Evolutionary conservation across 2,797 vertebrate genomes (phyloP).

Genomic region (Lepidocolaptes lacrymiger): DNA sequence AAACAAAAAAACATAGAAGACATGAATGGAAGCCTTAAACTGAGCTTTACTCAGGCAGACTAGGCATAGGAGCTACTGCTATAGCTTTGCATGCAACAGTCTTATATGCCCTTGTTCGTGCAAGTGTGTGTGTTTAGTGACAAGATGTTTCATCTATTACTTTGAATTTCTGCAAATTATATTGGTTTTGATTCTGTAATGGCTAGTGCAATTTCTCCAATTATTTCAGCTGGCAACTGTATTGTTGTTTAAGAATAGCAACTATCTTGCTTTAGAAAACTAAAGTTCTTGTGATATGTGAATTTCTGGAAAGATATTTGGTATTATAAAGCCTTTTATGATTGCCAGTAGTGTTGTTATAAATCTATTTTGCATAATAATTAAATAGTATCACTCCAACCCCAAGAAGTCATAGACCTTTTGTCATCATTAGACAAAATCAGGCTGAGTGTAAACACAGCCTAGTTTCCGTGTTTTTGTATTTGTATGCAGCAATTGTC

Average conservation of each 20-base stretch:
- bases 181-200: rapidly evolving
- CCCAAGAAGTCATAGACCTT: conserved; percentile 65
- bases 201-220: not conserved
- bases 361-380: conserved; percentile 68
- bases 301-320: not conserved
- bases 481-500: conserved; percentile 82
- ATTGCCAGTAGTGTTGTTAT: not conserved
- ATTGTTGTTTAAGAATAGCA: not conserved
- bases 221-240: not conserved
- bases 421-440: conserved; percentile 75
- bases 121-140: not conserved
- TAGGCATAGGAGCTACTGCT: not conserved
- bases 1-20: not conserved
- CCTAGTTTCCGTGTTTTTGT: conserved; percentile 74
- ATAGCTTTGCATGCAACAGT: not conserved
- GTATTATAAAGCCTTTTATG: conserved; percentile 34
- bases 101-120: not conserved
- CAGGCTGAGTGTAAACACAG: conserved; percentile 75
- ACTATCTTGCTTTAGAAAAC: not conserved
- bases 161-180: not conserved
- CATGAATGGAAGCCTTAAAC: not conserved
- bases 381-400: conserved; percentile 66
- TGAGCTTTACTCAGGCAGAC: rapidly evolving
- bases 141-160: not conserved
- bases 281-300: not conserved